Evolutionary conservation across 2,797 vertebrate genomes (phyloP), one percentile per base, ranked within the genome.

Genomic region (Euthynnus affinis): DNA sequence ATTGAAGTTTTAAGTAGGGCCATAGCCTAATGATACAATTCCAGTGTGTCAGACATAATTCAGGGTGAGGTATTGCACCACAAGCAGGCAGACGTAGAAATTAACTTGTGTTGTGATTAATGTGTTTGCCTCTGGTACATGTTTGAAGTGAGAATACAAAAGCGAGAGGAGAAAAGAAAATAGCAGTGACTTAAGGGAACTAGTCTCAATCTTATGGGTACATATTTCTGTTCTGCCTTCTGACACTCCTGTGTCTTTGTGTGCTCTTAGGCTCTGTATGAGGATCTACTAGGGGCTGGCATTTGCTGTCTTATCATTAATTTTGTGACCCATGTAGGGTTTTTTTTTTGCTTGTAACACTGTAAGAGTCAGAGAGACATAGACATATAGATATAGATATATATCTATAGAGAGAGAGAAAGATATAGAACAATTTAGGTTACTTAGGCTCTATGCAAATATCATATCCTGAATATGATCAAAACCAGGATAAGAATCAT

Each of bases 31-130:
- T 68, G 71, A 63, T 80, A 76, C 66, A 84, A 78, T 85, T 76
- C 59, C 53, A 75, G n/a, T n/a, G 44, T 74, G 67, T 73, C 71
- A 82, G 61, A 72, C 52, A 83, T 84, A 71, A 74, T 85, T 88
- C 65, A 57, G 63, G 55, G 65, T 76, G 79, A 87, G 40, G 32
- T 66, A 81, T 86, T 84, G 66, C 70, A 51, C 65, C 32, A 22
- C 71, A 85, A 74, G 72, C n/a, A 23, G 48, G 49, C 58, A 81
- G 66, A 71, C 22, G 37, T 48, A 66, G 65, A 81, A 85, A 89
- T 78, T 49, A 69, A 65, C 68, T 66, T 34, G 76, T 58, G 25
- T 48, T 81, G 67, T 85, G 74, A 86, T 87, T 72, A 82, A 84
- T 84, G 77, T 85, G 42, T 76, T 78, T 53, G 48, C 71, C 66